phyloP scores from a whole-genome alignment of 2,113 vertebrate species.

The Suricata suricatta region DNA sequence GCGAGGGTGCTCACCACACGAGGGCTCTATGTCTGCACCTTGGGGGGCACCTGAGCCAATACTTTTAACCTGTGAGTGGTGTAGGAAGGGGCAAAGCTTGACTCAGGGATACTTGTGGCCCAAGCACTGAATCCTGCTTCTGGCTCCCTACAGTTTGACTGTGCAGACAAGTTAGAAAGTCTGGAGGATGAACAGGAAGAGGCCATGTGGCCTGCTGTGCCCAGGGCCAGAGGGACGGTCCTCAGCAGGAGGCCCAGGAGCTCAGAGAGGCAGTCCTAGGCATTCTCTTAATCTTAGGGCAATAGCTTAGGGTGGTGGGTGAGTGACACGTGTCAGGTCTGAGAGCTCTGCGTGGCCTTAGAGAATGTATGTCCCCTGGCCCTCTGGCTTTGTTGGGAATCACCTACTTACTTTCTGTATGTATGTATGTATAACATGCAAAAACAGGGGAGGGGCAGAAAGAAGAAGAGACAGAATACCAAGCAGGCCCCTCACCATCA shows the following conservation, averaged over 20 bases:
- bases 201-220: fast-evolving
- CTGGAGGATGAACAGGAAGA: background rate
- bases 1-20: background rate
- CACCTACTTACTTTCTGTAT: background rate
- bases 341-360: background rate
- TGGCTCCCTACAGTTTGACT: background rate
- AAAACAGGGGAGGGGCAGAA: too few species aligned
- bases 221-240: background rate
- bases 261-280: fast-evolving
- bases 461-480: too few species aligned
- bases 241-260: background rate
- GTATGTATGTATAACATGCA: too few species aligned
- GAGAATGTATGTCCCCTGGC: background rate
- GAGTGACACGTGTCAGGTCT: background rate
- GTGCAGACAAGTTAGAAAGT: background rate
- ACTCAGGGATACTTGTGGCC: background rate
- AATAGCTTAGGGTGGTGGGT: background rate
- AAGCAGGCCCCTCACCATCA: too few species aligned
- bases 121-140: background rate
- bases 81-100: background rate
- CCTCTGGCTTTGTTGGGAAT: background rate
- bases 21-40: background rate
- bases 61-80: background rate
- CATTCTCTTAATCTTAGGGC: background rate
- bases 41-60: background rate